Base-by-base conservation (phyloP, 64 coral and sea anemone species). In the Stichodactyla mertensii region DNA sequence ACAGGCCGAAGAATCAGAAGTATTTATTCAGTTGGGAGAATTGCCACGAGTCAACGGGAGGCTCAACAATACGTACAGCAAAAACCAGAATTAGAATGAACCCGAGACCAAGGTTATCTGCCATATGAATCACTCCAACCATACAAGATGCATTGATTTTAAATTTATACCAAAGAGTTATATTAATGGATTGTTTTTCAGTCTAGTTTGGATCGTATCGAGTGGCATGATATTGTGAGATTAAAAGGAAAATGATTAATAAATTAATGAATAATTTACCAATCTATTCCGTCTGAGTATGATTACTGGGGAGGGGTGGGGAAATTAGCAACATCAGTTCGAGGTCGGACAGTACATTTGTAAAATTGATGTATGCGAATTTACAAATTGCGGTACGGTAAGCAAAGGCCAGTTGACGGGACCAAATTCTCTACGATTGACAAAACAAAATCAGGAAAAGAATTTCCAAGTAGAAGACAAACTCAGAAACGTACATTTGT, bases 21-120 rank as follows among this genome's bases (percentile, higher is more conserved):
- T 74, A 74, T 74, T 74, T 74, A 74, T 74, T 74, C 69, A 74
- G 69, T 74, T 74, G 69, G 69, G 69, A 74, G 69, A 74, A 74
- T 74, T 74, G 69, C 69, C 69, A 74, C 69, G 69, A 74, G 27
- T 74, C 69, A 74, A 28, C 69, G 69, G 69, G 69, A 45, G 69
- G 24, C 24, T 74, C 4, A 31, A 31, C 4, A 74, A 26, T 26
- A 74, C 1, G n/a, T 27, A 9, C 18, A 9, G 2, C 64, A 74
- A n/a, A 23, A 74, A 23, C 7, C 1, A 69, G 19, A 74, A 27
- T 74, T 31, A 74, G 27, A 74, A 74, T 8, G 24, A 74, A 9
- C 9, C 2, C 1, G 56, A 58, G 56, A 58, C 56, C 8, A 58
- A 58, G 14, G 14, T 11, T 58, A 58, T 58, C 56, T 9, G 14